Evolutionary conservation across 1,140 invertebrate species (phyloP).

Genomic region (Drosophila erecta): DNA sequence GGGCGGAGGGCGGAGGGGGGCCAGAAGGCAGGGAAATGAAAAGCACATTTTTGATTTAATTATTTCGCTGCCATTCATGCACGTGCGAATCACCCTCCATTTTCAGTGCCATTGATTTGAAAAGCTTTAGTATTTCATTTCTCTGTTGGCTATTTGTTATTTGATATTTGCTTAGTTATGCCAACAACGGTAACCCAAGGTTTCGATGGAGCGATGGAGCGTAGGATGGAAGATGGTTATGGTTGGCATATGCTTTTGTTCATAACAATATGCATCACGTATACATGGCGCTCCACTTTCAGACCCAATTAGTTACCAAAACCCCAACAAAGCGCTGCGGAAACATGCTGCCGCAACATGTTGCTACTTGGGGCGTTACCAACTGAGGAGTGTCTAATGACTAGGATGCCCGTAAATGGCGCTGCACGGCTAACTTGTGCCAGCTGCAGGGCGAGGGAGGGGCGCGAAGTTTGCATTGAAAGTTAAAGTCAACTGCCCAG

Average conservation of each 20-base stretch:
- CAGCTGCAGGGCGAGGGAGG: conserved; percentile 1
- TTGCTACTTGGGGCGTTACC: conserved; percentile 10
- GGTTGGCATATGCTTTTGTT: too few relatives aligned
- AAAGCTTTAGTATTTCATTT: conserved; percentile 1
- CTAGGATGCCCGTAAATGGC: background rate
- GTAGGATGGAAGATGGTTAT: background rate
- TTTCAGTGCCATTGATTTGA: conserved; percentile 2
- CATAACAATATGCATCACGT: too few relatives aligned
- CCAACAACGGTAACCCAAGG: background rate
- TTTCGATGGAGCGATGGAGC: background rate
- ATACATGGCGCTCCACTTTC: too few relatives aligned
- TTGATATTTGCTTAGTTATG: background rate
- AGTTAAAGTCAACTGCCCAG: conserved; percentile 8
- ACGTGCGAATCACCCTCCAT: background rate
- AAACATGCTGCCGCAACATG: conserved; percentile 16
- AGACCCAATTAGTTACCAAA: conserved; percentile 3
- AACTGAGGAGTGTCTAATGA: background rate
- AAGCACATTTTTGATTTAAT: conserved; percentile 37
- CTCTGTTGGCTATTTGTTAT: background rate
- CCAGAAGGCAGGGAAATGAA: conserved; percentile 5
- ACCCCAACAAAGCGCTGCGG: background rate
- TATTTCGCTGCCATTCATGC: conserved; percentile 8
- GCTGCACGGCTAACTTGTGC: background rate
- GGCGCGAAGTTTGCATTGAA: conserved; percentile 42
- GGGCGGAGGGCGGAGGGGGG: background rate